These are phyloP conservation scores for Blastobasis lacticolella DNA, from an alignment of 2,888 invertebrate genomes.

Conservation along the genomic window DNA sequence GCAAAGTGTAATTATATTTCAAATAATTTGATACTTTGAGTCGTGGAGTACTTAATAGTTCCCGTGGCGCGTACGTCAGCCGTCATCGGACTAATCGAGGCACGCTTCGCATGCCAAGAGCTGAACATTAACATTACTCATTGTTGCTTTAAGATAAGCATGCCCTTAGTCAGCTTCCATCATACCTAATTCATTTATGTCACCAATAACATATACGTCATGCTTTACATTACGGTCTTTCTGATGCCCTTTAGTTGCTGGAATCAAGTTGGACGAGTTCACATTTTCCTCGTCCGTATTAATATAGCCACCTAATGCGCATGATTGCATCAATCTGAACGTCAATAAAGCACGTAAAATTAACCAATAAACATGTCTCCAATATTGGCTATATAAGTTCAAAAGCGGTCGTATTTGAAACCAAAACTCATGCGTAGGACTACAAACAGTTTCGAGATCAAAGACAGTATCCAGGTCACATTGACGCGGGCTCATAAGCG, in stretches of 20 bases:
- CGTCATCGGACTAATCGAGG: conserved; percentile 9
- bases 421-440: conserved; percentile 15
- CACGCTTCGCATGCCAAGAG: conserved; percentile 7
- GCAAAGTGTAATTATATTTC: too few species aligned
- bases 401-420: conserved; percentile 16
- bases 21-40: too few species aligned
- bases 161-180: conserved; percentile 31
- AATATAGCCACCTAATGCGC: too few species aligned
- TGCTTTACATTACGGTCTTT: too few species aligned
- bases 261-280: too few species aligned
- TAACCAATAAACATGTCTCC: conserved; percentile 10
- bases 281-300: too few species aligned
- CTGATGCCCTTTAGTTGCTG: too few species aligned
- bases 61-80: conserved; percentile 14
- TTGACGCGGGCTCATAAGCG: conserved; percentile 10
- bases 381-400: conserved; percentile 26
- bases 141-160: conserved; percentile 37
- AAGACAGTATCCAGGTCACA: conserved; percentile 27
- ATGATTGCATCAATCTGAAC: too few species aligned
- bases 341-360: too few species aligned
- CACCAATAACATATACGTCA: conserved; percentile 13
- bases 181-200: conserved; percentile 20
- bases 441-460: conserved; percentile 25
- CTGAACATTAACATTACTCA: conserved; percentile 29
- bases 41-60: too few species aligned